Base-by-base conservation (phyloP, 2,113 vertebrate species). In the Mus pahari region DNA sequence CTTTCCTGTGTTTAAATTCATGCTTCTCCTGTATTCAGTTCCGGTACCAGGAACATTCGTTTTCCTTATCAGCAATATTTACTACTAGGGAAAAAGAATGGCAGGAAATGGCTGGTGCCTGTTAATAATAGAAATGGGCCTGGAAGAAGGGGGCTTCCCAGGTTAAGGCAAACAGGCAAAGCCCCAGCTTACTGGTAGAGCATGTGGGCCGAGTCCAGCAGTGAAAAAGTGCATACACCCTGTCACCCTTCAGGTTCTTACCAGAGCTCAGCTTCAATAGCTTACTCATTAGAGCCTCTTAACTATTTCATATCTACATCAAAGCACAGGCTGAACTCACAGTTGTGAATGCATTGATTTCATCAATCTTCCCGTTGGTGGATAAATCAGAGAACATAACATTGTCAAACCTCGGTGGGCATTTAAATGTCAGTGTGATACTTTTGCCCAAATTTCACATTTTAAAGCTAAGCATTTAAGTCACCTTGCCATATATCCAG, bases 281-380 rank as follows among this genome's bases (percentile, higher is more conserved):
- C 90, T 94, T 70, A 84, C 31, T 94, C 60, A 60, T 60, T 70
- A 86, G 13, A 28, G 39, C 71, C 71, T 81, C 20, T 93, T 92
- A 96, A 95, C 94, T 96, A 97, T 81, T 90, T 97, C 79, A 31
- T 33, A 42, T 77, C 90, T 48, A 66, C 50, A 48, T 91, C n/a
- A 66, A 96, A 96, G 81, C 50, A 66, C 64, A 96, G 93, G 83
- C 79, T 24, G 17, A 75, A 58, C 78, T 96, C 75, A 64, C 68
- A 64, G 66, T 86, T 81, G 87, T 93, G 71, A 95, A 62, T 42
- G 58, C 64, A 73, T 50, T 94, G 92, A 94, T 68, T 68, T 33
- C 66, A 86, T 31, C 82, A 60, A 95, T 91, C 70, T 89, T 33
- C 78, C 82, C 62, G 90, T 92, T 81, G 90, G 55, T 55, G 75